phyloP scores from a whole-genome alignment of 2,888 invertebrate species.

The Brachyopa scutellaris region DNA sequence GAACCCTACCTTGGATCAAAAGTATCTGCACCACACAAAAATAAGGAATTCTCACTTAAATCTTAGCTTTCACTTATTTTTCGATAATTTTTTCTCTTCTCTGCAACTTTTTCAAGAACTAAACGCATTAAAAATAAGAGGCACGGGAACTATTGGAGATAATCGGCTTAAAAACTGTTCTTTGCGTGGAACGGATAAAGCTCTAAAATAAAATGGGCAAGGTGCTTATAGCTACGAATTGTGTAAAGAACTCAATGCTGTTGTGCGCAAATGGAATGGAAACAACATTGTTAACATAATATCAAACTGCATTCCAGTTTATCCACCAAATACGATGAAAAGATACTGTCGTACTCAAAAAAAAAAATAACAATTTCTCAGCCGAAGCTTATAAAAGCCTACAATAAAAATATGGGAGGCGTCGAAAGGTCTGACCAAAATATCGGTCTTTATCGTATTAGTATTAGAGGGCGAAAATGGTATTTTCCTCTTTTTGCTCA shows the following conservation, averaged over 20 bases:
- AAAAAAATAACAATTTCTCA: not conserved
- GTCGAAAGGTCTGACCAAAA: not conserved
- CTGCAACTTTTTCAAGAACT: not conserved
- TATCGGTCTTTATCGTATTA: not conserved
- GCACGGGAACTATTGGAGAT: not conserved
- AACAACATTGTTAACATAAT: not conserved
- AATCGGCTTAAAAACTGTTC: constrained; percentile 10
- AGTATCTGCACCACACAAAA: too few species aligned
- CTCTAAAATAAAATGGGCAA: not conserved
- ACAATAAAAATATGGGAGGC: constrained; percentile 2
- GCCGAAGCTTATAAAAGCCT: not conserved
- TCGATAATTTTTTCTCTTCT: too few species aligned
- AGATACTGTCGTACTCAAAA: not conserved
- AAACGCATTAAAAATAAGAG: not conserved
- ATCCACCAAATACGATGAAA: not conserved
- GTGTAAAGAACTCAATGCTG: too few species aligned
- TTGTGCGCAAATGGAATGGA: not conserved
- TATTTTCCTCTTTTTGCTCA: not conserved
- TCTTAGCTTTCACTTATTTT: too few species aligned
- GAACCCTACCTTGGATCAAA: too few species aligned
- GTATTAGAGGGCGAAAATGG: not conserved
- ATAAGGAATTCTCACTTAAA: too few species aligned
- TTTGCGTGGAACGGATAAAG: constrained; percentile 3
- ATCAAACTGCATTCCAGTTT: not conserved
- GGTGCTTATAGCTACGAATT: not conserved